phyloP scores from a whole-genome alignment of 2,113 vertebrate genomes.

The Halcyon senegalensis region DNA sequence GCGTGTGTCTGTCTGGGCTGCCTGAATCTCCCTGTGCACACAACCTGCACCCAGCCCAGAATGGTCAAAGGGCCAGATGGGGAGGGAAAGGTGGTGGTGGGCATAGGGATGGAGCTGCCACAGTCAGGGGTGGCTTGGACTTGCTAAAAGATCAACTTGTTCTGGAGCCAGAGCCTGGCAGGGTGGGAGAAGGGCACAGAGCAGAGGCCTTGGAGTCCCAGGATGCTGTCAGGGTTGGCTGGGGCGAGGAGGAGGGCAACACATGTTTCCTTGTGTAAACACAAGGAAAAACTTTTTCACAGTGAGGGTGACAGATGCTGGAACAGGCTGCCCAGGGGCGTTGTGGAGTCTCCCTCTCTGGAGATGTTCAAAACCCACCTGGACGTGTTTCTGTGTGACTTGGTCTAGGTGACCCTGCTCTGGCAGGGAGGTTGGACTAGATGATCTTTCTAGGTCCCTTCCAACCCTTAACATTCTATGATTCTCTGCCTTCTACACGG shows the following conservation, averaged over 20 bases:
- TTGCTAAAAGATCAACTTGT: fast-evolving
- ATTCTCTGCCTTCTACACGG: not conserved
- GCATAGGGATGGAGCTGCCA: fast-evolving
- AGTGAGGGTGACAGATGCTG: too few relatives aligned
- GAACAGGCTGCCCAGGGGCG: too few relatives aligned
- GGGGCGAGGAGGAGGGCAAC: not conserved
- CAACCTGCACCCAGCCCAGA: fast-evolving
- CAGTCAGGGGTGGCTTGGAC: not conserved
- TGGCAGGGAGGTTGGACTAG: too few relatives aligned
- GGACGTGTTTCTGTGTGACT: too few relatives aligned
- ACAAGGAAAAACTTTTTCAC: too few relatives aligned
- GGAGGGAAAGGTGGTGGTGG: fast-evolving
- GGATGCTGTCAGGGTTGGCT: not conserved
- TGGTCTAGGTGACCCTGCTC: too few relatives aligned
- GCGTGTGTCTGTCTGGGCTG: not conserved
- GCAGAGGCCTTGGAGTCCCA: not conserved
- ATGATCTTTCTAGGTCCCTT: too few relatives aligned
- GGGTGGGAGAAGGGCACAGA: not conserved
- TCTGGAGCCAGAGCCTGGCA: not conserved
- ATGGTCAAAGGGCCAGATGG: not conserved
- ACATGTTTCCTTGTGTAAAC: too few relatives aligned
- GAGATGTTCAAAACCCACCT: too few relatives aligned
- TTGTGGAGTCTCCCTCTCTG: too few relatives aligned
- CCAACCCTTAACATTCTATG: too few relatives aligned
- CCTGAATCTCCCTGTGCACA: not conserved